Conservation (phyloP, 1,140 invertebrate genomes). For the Nephotettix cincticeps region DNA sequence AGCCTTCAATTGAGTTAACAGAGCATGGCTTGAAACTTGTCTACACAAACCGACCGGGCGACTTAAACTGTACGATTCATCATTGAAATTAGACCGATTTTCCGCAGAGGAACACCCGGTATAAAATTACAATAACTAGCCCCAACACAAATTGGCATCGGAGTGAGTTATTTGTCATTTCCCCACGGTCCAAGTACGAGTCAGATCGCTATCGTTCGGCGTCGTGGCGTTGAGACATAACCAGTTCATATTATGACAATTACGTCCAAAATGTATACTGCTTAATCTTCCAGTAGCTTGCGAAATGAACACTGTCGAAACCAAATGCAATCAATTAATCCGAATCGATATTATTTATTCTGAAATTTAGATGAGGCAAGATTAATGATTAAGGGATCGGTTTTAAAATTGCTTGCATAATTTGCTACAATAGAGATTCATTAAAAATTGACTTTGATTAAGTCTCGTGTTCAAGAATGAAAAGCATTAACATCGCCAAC, state of each 20-base stretch:
- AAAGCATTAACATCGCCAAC: too few species aligned
- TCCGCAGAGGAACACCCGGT: neutral
- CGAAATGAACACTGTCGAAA: too few species aligned
- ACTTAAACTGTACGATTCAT: constrained; percentile 1
- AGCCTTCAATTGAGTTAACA: neutral
- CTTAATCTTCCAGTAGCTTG: neutral
- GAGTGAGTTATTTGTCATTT: constrained; percentile 1
- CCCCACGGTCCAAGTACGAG: neutral
- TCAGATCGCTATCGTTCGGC: neutral
- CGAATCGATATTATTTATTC: too few species aligned
- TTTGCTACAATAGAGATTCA: too few species aligned
- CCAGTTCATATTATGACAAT: constrained; percentile 6
- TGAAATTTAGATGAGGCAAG: too few species aligned
- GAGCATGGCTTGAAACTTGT: neutral
- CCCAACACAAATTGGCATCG: neutral
- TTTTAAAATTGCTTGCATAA: too few species aligned
- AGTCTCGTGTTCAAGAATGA: too few species aligned
- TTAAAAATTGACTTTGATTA: too few species aligned
- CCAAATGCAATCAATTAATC: too few species aligned
- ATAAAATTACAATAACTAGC: constrained; percentile 2
- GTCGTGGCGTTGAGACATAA: neutral
- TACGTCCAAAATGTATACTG: neutral
- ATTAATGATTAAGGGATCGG: too few species aligned
- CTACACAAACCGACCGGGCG: neutral
- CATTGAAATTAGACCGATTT: constrained; percentile 6